Conservation (phyloP, 2,888 invertebrate genomes). For the Amblyjoppa proteus region DNA sequence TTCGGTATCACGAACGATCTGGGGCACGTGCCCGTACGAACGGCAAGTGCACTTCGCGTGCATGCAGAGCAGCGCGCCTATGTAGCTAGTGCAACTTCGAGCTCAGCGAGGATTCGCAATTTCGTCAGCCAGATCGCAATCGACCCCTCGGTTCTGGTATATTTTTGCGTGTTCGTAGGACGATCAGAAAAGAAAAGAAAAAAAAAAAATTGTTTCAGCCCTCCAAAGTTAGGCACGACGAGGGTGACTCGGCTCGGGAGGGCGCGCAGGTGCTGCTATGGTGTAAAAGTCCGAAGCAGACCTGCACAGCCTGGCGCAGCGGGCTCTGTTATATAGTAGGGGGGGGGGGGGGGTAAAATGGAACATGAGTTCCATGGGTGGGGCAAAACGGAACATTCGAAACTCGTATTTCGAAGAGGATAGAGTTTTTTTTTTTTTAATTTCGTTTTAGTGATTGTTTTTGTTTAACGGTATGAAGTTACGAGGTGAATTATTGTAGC, state of each 20-base stretch:
- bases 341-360: neutral
- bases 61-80: neutral
- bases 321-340: neutral
- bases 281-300: neutral
- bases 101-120: constrained; percentile 37
- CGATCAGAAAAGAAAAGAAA: neutral
- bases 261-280: constrained; percentile 33
- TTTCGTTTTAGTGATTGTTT: neutral
- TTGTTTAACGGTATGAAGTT: neutral
- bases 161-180: neutral
- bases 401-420: neutral
- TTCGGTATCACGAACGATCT: constrained; percentile 48
- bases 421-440: neutral
- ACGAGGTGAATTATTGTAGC: neutral
- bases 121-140: constrained; percentile 35
- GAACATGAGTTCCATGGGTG: neutral
- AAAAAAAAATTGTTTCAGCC: constrained; percentile 15
- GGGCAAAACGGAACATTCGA: neutral
- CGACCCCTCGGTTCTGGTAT: constrained; percentile 8
- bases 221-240: constrained; percentile 29
- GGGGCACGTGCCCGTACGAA: constrained; percentile 44
- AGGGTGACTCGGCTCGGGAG: constrained; percentile 28
- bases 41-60: constrained; percentile 18
- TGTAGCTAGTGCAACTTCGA: neutral
- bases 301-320: neutral